Evolutionary conservation across 2,113 vertebrate species (phyloP).

Genomic region (Psophia crepitans): DNA sequence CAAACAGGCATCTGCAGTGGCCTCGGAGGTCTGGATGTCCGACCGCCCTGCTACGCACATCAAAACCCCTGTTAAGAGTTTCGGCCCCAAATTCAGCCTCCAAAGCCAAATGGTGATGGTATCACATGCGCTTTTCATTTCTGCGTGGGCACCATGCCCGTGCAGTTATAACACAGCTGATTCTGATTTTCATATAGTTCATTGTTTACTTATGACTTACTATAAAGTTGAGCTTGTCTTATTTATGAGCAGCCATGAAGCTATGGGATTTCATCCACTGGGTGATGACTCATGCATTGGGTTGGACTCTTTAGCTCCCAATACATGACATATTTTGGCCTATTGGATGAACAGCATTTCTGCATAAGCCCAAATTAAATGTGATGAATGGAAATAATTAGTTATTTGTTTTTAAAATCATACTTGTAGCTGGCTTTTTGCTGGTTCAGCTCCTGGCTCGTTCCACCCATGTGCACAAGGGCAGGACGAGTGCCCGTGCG

Average conservation of each 20-base stretch:
- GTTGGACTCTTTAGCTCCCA: constrained; percentile 36
- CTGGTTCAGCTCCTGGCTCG: neutral
- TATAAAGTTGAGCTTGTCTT: constrained; percentile 56
- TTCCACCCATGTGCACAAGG: neutral
- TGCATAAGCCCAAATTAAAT: constrained; percentile 8
- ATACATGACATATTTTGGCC: constrained; percentile 44
- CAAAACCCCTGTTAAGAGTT: neutral
- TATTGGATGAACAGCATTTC: constrained; percentile 10
- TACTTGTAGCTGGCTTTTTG: constrained; percentile 21
- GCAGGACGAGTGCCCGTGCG: neutral
- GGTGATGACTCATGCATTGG: constrained; percentile 58
- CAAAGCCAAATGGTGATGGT: neutral
- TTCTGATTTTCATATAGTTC: constrained; percentile 59
- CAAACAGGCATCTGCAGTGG: neutral
- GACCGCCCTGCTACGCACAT: neutral
- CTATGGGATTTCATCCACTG: constrained; percentile 56
- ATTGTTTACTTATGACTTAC: constrained; percentile 70
- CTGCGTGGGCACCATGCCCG: neutral
- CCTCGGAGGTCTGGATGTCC: neutral
- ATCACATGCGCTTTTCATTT: constrained; percentile 54
- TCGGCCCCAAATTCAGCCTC: neutral
- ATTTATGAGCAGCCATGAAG: constrained; percentile 59
- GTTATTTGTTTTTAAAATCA: constrained; percentile 33
- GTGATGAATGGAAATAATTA: constrained; percentile 44
- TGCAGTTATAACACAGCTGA: constrained; percentile 50